phyloP scores from a whole-genome alignment of 2,888 invertebrate species.

The Athalia cordata region DNA sequence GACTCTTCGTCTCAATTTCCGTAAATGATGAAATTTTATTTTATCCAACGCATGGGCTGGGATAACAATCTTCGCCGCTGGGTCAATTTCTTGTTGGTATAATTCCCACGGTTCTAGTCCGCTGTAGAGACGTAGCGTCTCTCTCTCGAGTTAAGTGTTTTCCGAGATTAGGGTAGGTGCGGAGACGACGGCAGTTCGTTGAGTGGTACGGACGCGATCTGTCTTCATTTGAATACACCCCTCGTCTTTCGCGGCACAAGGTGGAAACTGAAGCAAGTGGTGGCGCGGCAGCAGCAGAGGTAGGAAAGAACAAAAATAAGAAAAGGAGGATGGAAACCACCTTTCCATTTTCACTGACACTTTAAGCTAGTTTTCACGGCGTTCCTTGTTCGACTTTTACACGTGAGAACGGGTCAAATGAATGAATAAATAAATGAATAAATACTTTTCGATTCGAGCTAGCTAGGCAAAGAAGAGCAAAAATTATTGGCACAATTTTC shows the following conservation, averaged over 20 bases:
- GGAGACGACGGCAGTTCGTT: constrained; percentile 26
- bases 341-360: constrained; percentile 25
- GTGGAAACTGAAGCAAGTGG: constrained; percentile 19
- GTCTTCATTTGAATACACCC: constrained; percentile 58
- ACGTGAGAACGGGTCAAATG: background rate
- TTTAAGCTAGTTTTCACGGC: constrained; percentile 41
- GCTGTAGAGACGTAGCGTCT: too few relatives aligned
- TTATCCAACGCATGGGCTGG: too few relatives aligned
- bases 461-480: too few relatives aligned
- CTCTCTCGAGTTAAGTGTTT: constrained; percentile 56
- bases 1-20: too few relatives aligned
- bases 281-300: background rate
- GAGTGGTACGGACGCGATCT: constrained; percentile 53
- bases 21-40: too few relatives aligned
- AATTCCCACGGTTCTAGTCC: too few relatives aligned
- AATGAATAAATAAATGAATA: background rate
- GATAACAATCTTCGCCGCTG: too few relatives aligned
- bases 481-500: too few relatives aligned
- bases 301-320: background rate
- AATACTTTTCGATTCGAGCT: too few relatives aligned
- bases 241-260: constrained; percentile 6
- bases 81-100: too few relatives aligned
- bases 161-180: constrained; percentile 57
- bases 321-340: background rate
- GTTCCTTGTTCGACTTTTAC: constrained; percentile 26